phyloP scores from a whole-genome alignment of 2,888 invertebrate species.

The Opisthograptis luteolata region DNA sequence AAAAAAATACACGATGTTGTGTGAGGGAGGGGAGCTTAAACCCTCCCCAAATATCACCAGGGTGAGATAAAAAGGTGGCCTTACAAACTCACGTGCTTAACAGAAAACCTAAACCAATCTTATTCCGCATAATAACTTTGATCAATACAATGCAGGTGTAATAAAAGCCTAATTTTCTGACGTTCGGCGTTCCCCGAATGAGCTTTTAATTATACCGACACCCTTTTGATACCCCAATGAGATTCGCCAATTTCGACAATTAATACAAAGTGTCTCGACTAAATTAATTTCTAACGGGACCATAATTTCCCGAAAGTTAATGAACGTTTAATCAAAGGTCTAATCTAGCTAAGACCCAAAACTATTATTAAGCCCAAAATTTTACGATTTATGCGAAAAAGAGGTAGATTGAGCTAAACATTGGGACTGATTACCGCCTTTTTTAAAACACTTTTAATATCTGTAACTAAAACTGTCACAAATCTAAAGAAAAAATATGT shows the following conservation, averaged over 20 bases:
- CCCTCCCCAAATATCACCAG: too few relatives aligned
- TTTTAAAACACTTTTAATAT: too few relatives aligned
- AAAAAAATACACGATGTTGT: too few relatives aligned
- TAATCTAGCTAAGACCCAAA: conserved; percentile 44
- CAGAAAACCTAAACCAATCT: too few relatives aligned
- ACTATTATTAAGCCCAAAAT: conserved; percentile 30
- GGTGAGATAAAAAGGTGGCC: too few relatives aligned
- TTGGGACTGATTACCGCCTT: too few relatives aligned
- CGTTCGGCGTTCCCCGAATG: conserved; percentile 31
- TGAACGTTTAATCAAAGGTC: conserved; percentile 52
- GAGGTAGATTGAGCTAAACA: too few relatives aligned
- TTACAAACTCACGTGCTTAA: too few relatives aligned
- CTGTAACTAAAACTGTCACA: too few relatives aligned
- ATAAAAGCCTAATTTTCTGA: conserved; percentile 32
- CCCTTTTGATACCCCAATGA: conserved; percentile 45
- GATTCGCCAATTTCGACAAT: conserved; percentile 51
- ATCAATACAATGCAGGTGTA: conserved; percentile 30
- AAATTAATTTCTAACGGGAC: conserved; percentile 52
- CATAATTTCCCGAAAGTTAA: conserved; percentile 49
- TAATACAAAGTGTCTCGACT: conserved; percentile 49
- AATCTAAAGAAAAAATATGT: too few relatives aligned
- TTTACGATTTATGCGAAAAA: too few relatives aligned
- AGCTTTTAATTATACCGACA: conserved; percentile 41
- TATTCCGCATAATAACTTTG: conserved; percentile 20
- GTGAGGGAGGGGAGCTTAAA: too few relatives aligned